A percentile compares a stretch with the other conserved stretches of the same genome.
phyloP scores from a whole-genome alignment of 2,113 vertebrate species.

The Seriola rivoliana region DNA sequence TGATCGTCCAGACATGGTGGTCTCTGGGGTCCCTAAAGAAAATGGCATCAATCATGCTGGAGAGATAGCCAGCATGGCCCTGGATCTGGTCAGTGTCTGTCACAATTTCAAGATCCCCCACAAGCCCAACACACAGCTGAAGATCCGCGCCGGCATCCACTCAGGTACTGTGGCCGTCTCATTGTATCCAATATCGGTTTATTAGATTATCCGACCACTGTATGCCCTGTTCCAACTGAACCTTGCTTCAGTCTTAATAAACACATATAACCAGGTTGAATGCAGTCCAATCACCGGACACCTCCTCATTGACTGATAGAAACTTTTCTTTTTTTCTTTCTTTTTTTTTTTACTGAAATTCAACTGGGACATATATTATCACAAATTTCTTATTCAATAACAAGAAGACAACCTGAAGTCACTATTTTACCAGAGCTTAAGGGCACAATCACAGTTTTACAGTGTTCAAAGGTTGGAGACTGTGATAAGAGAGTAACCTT shows the following conservation, averaged over 20 bases:
- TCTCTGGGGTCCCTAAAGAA: slow-evolving; percentile 85
- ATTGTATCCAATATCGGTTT: not conserved
- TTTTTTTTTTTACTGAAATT: too few species aligned
- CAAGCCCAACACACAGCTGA: slow-evolving; percentile 83
- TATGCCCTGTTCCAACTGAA: not conserved
- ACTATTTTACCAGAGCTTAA: not conserved
- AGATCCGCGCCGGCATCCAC: slow-evolving; percentile 84
- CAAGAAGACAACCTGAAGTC: not conserved
- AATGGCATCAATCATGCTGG: slow-evolving; percentile 84
- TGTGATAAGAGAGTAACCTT: not conserved
- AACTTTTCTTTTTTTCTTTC: too few species aligned
- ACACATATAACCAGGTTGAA: not conserved
- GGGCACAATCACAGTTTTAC: not conserved
- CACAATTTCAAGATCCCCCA: slow-evolving; percentile 85
- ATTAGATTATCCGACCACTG: not conserved
- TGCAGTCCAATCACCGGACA: not conserved
- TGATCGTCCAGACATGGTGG: slow-evolving; percentile 83
- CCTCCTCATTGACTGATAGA: not conserved
- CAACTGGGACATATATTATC: not conserved
- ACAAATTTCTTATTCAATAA: not conserved
- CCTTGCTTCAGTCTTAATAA: not conserved
- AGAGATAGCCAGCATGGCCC: slow-evolving; percentile 86
- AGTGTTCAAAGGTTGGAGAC: not conserved
- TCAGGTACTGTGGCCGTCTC: slow-evolving; percentile 72
- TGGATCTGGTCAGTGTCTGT: slow-evolving; percentile 82